These are phyloP conservation scores for Neodiprion pinetum DNA, from an alignment of 1,140 invertebrate genomes.

Conservation along the genomic window DNA sequence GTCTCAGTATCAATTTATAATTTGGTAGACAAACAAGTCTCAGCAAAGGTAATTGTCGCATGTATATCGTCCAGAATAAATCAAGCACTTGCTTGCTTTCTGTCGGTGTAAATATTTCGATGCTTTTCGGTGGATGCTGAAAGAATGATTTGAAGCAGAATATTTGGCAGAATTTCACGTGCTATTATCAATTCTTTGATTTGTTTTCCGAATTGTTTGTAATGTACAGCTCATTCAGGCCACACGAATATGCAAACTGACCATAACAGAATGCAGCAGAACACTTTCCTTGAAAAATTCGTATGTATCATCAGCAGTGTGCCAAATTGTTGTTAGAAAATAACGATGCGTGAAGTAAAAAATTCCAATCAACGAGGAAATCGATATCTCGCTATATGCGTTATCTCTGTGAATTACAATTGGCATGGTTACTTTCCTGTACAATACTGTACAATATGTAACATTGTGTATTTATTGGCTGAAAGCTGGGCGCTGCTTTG, in stretches of 20 bases:
- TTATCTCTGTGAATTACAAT: conserved; percentile 40
- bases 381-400: conserved; percentile 41
- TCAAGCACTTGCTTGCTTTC: conserved; percentile 39
- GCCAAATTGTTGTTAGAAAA: conserved; percentile 38
- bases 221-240: conserved; percentile 13
- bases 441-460: conserved; percentile 22
- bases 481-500: conserved; percentile 3
- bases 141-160: conserved; percentile 21
- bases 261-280: conserved; percentile 39
- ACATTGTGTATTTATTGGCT: background rate
- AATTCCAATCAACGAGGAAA: conserved; percentile 43
- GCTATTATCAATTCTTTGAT: background rate
- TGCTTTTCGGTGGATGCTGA: conserved; percentile 44
- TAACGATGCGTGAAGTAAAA: conserved; percentile 43
- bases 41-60: conserved; percentile 43
- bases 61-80: conserved; percentile 40
- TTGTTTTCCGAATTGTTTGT: background rate
- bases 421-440: background rate
- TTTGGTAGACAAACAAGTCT: conserved; percentile 37
- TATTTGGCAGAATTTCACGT: too few relatives aligned
- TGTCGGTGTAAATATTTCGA: conserved; percentile 39
- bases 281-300: conserved; percentile 42
- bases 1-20: conserved; percentile 36
- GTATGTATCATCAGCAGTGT: conserved; percentile 37
- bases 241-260: conserved; percentile 25